phyloP scores from a whole-genome alignment of 2,888 invertebrate species.

The Apodemia zela region DNA sequence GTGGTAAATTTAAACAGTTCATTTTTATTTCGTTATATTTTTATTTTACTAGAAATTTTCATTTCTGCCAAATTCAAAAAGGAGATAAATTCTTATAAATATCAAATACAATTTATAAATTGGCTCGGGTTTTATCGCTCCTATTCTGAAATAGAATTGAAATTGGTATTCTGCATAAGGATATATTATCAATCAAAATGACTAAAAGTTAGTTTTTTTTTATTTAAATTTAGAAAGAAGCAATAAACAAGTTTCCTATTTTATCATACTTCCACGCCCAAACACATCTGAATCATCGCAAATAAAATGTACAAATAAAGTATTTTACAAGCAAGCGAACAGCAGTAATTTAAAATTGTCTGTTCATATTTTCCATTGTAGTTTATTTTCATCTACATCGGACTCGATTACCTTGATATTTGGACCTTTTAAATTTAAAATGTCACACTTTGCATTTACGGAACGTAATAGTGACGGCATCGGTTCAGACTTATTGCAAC shows the following conservation, averaged over 20 bases:
- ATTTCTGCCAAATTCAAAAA: too few species aligned
- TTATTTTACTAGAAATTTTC: too few species aligned
- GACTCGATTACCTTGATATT: conserved; percentile 64
- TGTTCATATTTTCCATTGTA: conserved; percentile 1
- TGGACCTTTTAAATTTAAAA: conserved; percentile 57
- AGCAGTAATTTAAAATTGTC: neutral
- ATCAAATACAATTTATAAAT: neutral
- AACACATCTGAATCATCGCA: conserved; percentile 49
- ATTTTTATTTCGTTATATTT: too few species aligned
- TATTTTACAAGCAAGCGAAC: neutral
- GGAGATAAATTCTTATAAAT: too few species aligned
- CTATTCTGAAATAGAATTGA: neutral
- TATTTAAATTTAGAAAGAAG: conserved; percentile 28
- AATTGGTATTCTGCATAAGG: neutral
- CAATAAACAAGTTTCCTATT: conserved; percentile 65
- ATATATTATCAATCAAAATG: conserved; percentile 1
- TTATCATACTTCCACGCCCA: conserved; percentile 52
- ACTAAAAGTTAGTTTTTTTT: conserved; percentile 14
- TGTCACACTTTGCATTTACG: conserved; percentile 46
- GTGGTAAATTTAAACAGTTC: too few species aligned
- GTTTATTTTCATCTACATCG: conserved; percentile 2
- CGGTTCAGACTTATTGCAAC: conserved; percentile 49
- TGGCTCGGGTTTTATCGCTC: too few species aligned
- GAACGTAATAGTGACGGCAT: conserved; percentile 30
- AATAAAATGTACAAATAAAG: neutral